Conservation (phyloP, 2,797 vertebrate species). For the Arctocebus calabarensis region DNA sequence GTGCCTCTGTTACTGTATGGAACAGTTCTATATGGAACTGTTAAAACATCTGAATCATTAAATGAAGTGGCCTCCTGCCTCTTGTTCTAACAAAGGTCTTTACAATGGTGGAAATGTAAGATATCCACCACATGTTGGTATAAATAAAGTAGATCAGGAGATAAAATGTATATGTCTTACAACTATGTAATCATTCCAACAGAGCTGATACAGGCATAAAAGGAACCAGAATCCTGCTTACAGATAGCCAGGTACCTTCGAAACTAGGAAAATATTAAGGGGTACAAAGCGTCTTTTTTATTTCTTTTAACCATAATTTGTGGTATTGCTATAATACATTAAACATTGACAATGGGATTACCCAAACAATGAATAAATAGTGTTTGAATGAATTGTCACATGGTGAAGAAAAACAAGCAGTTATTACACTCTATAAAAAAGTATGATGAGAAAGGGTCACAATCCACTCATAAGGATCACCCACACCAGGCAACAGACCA, state of each 20-base stretch:
- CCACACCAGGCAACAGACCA: neutral
- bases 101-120: neutral
- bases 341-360: neutral
- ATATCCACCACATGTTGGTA: neutral
- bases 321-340: neutral
- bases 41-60: neutral
- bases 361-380: neutral
- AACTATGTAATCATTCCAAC: neutral
- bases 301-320: neutral
- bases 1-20: neutral
- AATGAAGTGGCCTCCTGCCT: neutral
- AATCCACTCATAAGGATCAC: neutral
- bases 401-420: neutral
- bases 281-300: neutral
- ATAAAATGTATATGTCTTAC: neutral
- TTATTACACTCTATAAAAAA: neutral
- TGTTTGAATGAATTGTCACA: neutral
- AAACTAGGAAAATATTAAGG: neutral
- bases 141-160: neutral
- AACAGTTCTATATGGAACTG: neutral
- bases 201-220: neutral
- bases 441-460: neutral
- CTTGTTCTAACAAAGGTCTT: conserved; percentile 26
- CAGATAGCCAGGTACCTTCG: neutral
- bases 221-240: neutral